Conservation (phyloP, 2,888 invertebrate genomes). For the Smittia sp. region DNA sequence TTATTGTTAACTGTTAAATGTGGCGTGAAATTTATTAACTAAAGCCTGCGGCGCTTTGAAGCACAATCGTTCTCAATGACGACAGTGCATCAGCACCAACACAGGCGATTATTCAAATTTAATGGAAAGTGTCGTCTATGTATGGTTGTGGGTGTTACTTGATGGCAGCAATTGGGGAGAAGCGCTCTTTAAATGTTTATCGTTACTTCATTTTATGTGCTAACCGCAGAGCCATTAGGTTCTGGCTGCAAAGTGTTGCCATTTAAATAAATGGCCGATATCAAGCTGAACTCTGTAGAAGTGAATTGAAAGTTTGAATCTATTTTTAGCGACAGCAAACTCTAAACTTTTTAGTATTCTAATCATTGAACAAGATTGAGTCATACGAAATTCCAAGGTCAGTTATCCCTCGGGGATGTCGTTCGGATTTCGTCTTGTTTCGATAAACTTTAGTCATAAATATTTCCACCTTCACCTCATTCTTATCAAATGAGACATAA, state of each 20-base stretch:
- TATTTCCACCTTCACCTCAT: neutral
- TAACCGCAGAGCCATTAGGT: conserved; percentile 8
- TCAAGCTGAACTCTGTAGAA: neutral
- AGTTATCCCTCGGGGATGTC: neutral
- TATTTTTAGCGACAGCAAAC: conserved; percentile 1
- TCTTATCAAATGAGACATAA: conserved; percentile 29
- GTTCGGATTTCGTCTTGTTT: neutral
- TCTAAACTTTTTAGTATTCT: conserved; percentile 20
- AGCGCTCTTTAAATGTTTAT: neutral
- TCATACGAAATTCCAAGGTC: conserved; percentile 19
- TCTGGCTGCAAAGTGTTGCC: neutral
- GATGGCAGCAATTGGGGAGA: conserved; percentile 10
- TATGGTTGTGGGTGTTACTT: conserved; percentile 13
- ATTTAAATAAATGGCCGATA: conserved; percentile 11
- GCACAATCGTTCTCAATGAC: neutral
- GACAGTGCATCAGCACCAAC: neutral
- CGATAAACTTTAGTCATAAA: neutral
- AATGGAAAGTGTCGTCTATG: neutral
- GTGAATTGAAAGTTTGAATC: neutral
- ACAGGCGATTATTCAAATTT: conserved; percentile 12
- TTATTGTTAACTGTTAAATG: conserved; percentile 41
- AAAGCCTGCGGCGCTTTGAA: neutral
- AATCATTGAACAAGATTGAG: neutral
- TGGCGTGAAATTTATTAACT: conserved; percentile 42
- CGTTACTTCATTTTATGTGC: conserved; percentile 17